Evolutionary conservation across 2,113 vertebrate species (phyloP), one percentile per base, ranked within the genome.

Genomic region (Hypomesus transpacificus): DNA sequence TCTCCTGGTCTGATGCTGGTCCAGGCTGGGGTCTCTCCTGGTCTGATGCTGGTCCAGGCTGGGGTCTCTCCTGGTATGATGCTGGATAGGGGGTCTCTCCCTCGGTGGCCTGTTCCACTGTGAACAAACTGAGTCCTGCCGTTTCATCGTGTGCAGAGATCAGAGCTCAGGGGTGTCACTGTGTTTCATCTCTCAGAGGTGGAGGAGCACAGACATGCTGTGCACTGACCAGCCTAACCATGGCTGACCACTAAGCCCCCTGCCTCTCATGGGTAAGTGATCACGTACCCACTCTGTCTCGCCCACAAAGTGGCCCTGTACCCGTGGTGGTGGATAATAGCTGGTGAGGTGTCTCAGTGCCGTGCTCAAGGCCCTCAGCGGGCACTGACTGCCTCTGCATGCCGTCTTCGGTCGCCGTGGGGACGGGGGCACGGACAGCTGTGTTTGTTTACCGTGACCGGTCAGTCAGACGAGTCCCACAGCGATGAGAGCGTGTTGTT

Each of bases 371-470:
- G 70, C 21, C 56, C n/a, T 28, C n/a, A 57, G 59, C 26, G 8
- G 54, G 7, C 58, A 8, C 3, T 59, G 24, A 66, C 3, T 17
- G 26, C 57, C 2, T 69, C 11, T 2, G 17, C 51, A 26, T 3
- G 28, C n/a, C 9, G 54, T 18, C 24, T 51, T 54, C 11, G 51
- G 53, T 28, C n/a, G 24, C 78, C 66, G 64, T 58, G 64, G 78
- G 56, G 20, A 14, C 0, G 52, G 53, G 69, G 31, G 3, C 51
- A 16, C 60, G 26, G 51, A 69, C 73, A 75, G 77, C 69, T 80
- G 74, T 73, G 74, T 76, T 75, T 75, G 69, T 79, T 75, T 73
- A 58, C 66, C 28, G 18, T 72, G 31, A 60, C 57, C 31, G 26
- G 69, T 73, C 78, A 72, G 52, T 63, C n/a, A 31, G 24, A 6